Evolutionary conservation across 2,888 invertebrate genomes (phyloP).

Genomic region (Beris chalybata): DNA sequence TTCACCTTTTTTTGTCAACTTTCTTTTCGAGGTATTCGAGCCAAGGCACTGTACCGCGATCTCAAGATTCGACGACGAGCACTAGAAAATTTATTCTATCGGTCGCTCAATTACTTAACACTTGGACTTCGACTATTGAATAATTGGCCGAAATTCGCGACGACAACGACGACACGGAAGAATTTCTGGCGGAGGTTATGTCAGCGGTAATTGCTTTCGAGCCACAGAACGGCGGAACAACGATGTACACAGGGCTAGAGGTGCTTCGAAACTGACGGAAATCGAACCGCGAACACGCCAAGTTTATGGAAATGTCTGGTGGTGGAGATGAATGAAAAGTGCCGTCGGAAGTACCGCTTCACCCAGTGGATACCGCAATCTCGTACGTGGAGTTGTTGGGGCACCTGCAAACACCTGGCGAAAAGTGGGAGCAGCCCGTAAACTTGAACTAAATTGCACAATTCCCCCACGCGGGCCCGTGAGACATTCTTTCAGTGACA

Average conservation of each 20-base stretch:
- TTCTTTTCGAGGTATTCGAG: slow-evolving; percentile 9
- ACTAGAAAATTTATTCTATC: no score
- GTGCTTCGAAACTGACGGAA: slow-evolving; percentile 20
- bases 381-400: slow-evolving; percentile 9
- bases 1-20: slow-evolving; percentile 24
- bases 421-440: slow-evolving; percentile 13
- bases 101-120: no score
- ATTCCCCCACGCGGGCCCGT: slow-evolving; percentile 22
- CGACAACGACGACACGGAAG: no score
- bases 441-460: background rate
- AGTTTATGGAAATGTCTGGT: slow-evolving; percentile 14
- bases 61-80: no score
- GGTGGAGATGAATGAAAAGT: slow-evolving; percentile 15
- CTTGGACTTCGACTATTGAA: no score
- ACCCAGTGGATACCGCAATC: background rate
- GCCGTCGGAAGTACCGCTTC: background rate
- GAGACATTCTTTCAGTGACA: background rate
- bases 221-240: background rate
- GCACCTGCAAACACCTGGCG: background rate
- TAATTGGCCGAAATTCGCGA: no score
- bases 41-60: no score
- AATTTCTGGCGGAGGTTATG: no score
- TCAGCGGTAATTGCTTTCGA: background rate
- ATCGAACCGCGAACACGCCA: background rate
- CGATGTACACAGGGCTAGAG: slow-evolving; percentile 9